Evolutionary conservation across 2,113 vertebrate species (phyloP), one percentile per base, ranked within the genome.

Genomic region (Cyprinodon tularosa): DNA sequence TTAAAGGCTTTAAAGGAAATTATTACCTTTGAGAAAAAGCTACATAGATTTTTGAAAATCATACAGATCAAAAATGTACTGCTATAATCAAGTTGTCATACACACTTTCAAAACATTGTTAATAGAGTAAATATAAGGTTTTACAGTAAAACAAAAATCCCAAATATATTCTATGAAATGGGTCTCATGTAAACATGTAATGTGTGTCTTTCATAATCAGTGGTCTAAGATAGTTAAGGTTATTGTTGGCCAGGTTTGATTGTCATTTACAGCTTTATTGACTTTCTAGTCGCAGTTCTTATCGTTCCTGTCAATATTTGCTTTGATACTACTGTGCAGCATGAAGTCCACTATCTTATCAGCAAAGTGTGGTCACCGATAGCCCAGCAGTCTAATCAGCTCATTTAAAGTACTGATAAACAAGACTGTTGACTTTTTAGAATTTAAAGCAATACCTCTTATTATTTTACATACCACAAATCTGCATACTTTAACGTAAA

Each of bases 231-330:
- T 69, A 13, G 45, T 67, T 68, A 15, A 11, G 53, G 9, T n/a
- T 9, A 20, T 57, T 12, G 5, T 47, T 38, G 2, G 17, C 29
- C 15, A 73, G 2, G 29, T 44, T n/a, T 66, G 29, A 77, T 44
- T 45, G 40, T 84, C 57, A 80, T 63, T 80, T 68, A 73, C 63
- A 71, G 57, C 59, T 71, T 66, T 75, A 80, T 81, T 81, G 44
- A 68, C 39, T 60, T 12, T 4, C 47, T 73, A 76, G 82, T 81
- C 65, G 76, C 71, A n/a, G 17, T 0, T 0, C 76, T 88, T 91
- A 91, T 92, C 87, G 83, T 82, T 42, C 29, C 29, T 74, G 82
- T 84, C 70, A 93, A 93, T 87, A 90, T 92, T 87, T 80, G 87
- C 74, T 73, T 39, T 87, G 88, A 85, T 84, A 12, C 79, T 71